These are phyloP conservation scores for Pyrgilauda ruficollis DNA, from an alignment of 2,113 vertebrate genomes.

Conservation along the genomic window DNA sequence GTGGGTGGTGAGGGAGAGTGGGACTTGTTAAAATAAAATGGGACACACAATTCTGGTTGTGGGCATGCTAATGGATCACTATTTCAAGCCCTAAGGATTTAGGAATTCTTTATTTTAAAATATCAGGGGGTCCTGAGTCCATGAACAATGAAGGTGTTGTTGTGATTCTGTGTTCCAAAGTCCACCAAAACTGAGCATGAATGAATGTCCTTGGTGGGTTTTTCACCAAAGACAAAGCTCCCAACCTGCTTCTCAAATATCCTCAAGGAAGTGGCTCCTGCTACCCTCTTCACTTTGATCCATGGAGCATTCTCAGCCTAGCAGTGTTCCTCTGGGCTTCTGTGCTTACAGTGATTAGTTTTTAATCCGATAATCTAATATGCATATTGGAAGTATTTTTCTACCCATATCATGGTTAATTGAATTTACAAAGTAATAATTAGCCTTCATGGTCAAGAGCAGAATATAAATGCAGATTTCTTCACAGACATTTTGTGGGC, in stretches of 20 bases:
- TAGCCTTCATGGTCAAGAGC: neutral
- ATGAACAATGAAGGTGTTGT: neutral
- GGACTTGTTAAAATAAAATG: neutral
- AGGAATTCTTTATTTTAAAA: neutral
- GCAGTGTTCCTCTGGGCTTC: neutral
- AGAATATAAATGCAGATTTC: neutral
- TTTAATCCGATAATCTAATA: neutral
- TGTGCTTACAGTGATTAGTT: neutral
- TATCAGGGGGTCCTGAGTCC: neutral
- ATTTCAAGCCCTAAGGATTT: neutral
- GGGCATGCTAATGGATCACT: neutral
- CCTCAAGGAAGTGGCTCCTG: neutral
- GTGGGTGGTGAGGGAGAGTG: neutral
- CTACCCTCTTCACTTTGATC: fast-evolving
- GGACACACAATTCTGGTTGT: neutral
- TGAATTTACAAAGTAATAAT: neutral
- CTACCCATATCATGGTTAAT: neutral
- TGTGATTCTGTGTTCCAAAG: neutral
- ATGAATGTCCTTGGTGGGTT: neutral
- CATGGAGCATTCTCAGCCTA: neutral
- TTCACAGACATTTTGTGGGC: neutral
- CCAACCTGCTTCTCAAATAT: neutral
- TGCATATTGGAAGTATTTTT: neutral
- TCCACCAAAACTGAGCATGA: neutral
- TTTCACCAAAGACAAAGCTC: neutral